A percentile compares a stretch with the other conserved stretches of the same genome.
phyloP scores from a whole-genome alignment of 2,888 invertebrate genomes.

The Thalpophila matura region DNA sequence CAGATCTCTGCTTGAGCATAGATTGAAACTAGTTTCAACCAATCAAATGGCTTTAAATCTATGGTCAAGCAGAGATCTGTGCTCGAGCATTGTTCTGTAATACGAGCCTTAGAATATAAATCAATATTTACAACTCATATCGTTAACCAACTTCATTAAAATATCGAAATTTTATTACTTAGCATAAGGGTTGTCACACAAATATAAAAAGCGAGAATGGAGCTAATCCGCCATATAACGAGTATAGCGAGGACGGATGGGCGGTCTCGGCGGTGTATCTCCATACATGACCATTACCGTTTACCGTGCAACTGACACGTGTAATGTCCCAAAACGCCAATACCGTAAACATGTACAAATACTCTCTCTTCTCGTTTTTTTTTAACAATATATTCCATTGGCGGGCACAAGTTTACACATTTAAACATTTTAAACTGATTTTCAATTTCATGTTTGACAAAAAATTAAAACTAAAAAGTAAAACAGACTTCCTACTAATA shows the following conservation, averaged over 20 bases:
- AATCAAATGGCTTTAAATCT: no score
- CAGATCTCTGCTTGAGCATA: no score
- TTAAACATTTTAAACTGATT: background rate
- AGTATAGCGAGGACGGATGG: constrained; percentile 34
- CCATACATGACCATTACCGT: constrained; percentile 59
- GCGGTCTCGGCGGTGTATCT: constrained; percentile 47
- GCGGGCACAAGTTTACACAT: constrained; percentile 6
- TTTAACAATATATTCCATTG: constrained; percentile 13
- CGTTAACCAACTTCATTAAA: background rate
- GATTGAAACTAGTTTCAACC: no score
- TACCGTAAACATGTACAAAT: constrained; percentile 49
- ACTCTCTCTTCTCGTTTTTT: constrained; percentile 30
- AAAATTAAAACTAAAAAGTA: no score
- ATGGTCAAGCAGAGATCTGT: no score
- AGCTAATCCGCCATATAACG: constrained; percentile 17
- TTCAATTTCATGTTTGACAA: no score
- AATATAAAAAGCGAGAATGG: constrained; percentile 10
- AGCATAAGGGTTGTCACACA: background rate
- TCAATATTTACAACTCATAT: no score
- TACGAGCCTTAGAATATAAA: no score
- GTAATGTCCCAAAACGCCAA: constrained; percentile 60
- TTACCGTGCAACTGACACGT: constrained; percentile 61
- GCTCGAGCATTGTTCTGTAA: no score
- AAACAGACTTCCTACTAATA: no score
- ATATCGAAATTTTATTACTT: constrained; percentile 6